These are phyloP conservation scores for Lacerta agilis DNA, from an alignment of 2,797 vertebrate genomes.

Conservation along the genomic window DNA sequence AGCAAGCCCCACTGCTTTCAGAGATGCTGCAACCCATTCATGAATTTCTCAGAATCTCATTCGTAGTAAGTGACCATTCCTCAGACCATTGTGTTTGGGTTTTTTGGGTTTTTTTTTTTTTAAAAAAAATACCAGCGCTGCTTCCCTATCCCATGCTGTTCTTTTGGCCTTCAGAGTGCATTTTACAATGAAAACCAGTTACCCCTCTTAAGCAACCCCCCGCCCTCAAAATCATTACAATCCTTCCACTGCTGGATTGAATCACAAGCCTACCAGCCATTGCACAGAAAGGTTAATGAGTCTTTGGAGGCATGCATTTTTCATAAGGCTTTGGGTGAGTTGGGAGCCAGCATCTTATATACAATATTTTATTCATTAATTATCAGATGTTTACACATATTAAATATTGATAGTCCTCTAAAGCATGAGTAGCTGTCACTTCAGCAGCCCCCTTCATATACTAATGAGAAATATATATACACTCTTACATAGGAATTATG, in stretches of 20 bases:
- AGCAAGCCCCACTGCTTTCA: background rate
- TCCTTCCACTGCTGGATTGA: background rate
- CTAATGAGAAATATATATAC: constrained; percentile 18
- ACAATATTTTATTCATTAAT: constrained; percentile 59
- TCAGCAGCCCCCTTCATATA: background rate
- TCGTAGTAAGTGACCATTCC: background rate
- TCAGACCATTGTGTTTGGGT: background rate
- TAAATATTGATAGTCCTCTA: constrained; percentile 53
- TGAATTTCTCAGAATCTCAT: background rate
- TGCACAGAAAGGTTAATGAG: constrained; percentile 19
- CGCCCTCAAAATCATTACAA: background rate
- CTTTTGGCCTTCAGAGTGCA: constrained; percentile 6
- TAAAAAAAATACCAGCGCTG: background rate
- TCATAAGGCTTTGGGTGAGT: constrained; percentile 11
- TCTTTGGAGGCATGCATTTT: constrained; percentile 33
- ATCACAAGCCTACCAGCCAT: background rate
- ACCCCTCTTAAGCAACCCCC: background rate
- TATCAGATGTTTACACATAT: constrained; percentile 23
- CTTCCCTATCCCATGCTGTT: constrained; percentile 1
- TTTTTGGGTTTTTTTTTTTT: background rate
- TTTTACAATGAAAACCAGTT: background rate
- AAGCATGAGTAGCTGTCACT: background rate
- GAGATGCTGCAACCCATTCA: background rate
- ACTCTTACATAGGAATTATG: constrained; percentile 8
- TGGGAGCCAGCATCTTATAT: constrained; percentile 3